Conservation (phyloP, 2,888 invertebrate species). For the Pegoplata infirma region DNA sequence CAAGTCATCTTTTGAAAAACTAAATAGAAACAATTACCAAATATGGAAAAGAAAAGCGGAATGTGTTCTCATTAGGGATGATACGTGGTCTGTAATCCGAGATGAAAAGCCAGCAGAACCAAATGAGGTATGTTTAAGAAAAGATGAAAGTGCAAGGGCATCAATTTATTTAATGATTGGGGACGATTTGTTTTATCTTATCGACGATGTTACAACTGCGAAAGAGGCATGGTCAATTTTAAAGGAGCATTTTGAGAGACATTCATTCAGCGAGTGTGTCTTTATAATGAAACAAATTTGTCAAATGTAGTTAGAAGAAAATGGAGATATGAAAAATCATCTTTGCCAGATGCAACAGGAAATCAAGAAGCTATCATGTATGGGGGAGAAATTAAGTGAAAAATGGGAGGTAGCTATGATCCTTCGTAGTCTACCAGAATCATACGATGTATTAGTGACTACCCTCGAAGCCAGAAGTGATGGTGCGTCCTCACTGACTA, state of each 20-base stretch:
- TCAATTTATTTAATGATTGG: slow-evolving; percentile 26
- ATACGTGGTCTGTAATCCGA: slow-evolving; percentile 1
- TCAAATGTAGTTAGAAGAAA: slow-evolving; percentile 13
- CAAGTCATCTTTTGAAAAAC: slow-evolving; percentile 8
- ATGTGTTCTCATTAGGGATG: slow-evolving; percentile 17
- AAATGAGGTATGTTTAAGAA: slow-evolving; percentile 4
- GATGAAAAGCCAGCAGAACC: background rate
- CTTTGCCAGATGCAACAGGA: background rate
- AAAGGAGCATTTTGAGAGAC: background rate
- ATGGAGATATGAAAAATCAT: background rate
- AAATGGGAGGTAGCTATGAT: slow-evolving; percentile 21
- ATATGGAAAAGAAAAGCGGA: slow-evolving; percentile 9
- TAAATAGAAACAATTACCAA: background rate
- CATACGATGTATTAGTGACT: background rate
- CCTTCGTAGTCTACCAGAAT: background rate
- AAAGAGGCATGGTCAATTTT: background rate
- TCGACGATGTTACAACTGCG: slow-evolving; percentile 7
- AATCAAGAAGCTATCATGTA: background rate
- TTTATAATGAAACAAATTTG: slow-evolving; percentile 21
- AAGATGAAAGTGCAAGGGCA: slow-evolving; percentile 11
- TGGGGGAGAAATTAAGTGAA: slow-evolving; percentile 6
- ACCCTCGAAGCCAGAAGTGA: slow-evolving; percentile 14
- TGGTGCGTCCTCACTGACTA: background rate
- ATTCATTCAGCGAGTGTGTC: slow-evolving; percentile 13
- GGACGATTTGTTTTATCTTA: slow-evolving; percentile 14